These are phyloP conservation scores for Ramphastos sulfuratus DNA, from an alignment of 2,113 vertebrate species.

Conservation along the genomic window DNA sequence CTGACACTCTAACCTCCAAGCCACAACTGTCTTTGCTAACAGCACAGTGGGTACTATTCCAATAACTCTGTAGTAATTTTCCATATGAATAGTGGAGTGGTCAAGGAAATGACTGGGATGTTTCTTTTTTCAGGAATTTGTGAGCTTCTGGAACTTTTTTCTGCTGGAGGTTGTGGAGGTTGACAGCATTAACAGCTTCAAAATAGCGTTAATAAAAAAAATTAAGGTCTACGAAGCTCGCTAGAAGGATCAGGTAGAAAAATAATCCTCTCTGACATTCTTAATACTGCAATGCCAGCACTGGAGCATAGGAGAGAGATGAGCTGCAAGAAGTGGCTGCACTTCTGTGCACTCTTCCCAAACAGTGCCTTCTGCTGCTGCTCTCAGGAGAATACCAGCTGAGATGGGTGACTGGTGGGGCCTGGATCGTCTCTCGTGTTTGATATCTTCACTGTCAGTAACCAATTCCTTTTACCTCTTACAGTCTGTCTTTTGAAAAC, in stretches of 20 bases:
- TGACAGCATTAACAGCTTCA: not conserved
- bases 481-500: not conserved
- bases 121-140: not conserved
- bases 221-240: not conserved
- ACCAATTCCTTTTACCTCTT: not conserved
- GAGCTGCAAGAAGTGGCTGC: not conserved
- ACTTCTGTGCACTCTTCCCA: not conserved
- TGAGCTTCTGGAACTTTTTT: not conserved
- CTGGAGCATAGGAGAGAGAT: not conserved
- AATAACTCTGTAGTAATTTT: not conserved
- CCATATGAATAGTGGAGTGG: not conserved
- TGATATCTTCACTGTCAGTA: not conserved
- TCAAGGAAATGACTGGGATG: not conserved
- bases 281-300: accelerated
- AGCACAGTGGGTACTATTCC: not conserved
- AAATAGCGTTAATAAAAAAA: not conserved
- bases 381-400: not conserved
- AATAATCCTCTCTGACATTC: not conserved
- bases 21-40: not conserved
- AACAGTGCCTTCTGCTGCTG: not conserved
- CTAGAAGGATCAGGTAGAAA: not conserved
- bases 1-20: not conserved
- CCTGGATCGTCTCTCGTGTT: not conserved
- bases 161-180: not conserved
- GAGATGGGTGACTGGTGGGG: not conserved